Evolutionary conservation across 2,113 vertebrate species (phyloP), one percentile per base, ranked within the genome.

Genomic region (Nothoprocta perdicaria): DNA sequence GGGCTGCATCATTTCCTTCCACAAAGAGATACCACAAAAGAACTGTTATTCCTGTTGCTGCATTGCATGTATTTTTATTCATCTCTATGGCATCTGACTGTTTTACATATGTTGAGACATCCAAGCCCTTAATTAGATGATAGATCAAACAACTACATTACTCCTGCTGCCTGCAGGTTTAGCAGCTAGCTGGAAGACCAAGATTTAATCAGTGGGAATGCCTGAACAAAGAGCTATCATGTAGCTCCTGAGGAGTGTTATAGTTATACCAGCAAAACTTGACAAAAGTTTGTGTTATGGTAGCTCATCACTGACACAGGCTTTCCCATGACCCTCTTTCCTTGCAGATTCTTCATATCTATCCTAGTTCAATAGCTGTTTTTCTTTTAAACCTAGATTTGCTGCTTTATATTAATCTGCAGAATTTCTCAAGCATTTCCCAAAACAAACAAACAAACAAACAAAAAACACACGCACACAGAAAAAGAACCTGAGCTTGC

Each of bases 171-270:
- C 89, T 82, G 60, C 48, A 89, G 60, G 72, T 71, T 84, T 90
- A 82, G 38, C 27, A 92, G 38, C 75, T 79, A 86, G 58, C 24
- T 82, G 2, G 1, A 68, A 85, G 55, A 74, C 24, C 12, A 74
- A 73, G 67, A 80, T 91, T 89, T 82, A 74, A 80, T 91, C 68
- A 69, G 50, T n/a, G 14, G 81, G 50, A 92, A 87, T 60, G 52
- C 27, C 79, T 89, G 76, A 91, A 85, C 29, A 89, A 92, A 57
- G 58, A 68, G 7, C 29, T 66, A 68, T 45, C 26, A 1, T 63
- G 31, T 46, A 89, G 68, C 31, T 78, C 6, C 38, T 58, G 8
- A 0, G 57, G 9, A 60, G 15, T 52, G 22, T 65, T 72, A 35
- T 7, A 52, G 27, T 41, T 50, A 5, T 33, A 50, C 41, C 35